Base-by-base conservation (phyloP, 2,113 vertebrate genomes). In the Pteropus alecto region DNA sequence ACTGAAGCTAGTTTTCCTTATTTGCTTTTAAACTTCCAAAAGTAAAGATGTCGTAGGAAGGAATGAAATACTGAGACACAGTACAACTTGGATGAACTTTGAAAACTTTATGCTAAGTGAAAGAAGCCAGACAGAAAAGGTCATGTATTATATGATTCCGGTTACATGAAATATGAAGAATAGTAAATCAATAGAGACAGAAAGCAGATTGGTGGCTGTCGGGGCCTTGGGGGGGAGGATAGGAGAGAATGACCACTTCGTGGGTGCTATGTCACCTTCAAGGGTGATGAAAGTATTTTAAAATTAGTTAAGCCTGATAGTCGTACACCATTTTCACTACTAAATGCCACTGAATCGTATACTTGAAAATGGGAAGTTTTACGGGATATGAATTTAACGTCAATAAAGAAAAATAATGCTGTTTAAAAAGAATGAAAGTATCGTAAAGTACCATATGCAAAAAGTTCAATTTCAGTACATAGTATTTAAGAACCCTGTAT, bases 391-490 rank as follows among this genome's bases (percentile, higher is more conserved):
- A 51, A 67, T 83, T 79, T 88, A 14, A 68, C 9, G 28, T 93
- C 21, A 65, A 65, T 71, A 21, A 33, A 91, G 54, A 21, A 54
- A 24, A 46, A 12, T 41, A 48, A 61, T 94, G 22, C 26, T 38
- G 5, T 89, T 77, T 35, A 97, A 85, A 21, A 70, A 90, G 68
- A 93, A 70, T 63, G 38, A 95, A 94, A 87, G 38, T 79, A 79
- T 70, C 61, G 33, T 35, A n/a, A 35, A 61, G n/a, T 77, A 13
- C 33, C 43, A 35, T 4, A 33, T n/a, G 54, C 38, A 96, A n/a
- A 83, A 90, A 56, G 18, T 9, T 60, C 26, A 24, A 60, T 54
- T 74, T 67, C 76, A 54, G 15, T 33, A 22, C 79, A 5, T 30
- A 11, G 78, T 43, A 30, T 46, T 61, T 60, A 71, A 26, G 78